phyloP scores from a whole-genome alignment of 2,888 invertebrate species.

The Spatulosminthurus flaviceps region DNA sequence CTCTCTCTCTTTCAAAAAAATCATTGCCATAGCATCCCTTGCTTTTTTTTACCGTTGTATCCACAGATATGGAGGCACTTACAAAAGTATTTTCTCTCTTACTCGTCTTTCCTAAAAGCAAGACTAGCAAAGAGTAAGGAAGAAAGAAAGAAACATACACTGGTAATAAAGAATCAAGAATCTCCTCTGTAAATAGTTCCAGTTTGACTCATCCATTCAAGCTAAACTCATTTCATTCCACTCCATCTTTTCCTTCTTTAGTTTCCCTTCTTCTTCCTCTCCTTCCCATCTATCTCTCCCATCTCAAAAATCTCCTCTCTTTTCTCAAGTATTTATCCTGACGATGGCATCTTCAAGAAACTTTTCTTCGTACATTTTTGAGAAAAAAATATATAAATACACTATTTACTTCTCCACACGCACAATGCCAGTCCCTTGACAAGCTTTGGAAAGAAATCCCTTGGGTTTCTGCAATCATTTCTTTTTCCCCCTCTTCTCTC shows the following conservation, averaged over 20 bases:
- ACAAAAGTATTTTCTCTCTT: not conserved
- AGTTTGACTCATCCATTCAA: conserved; percentile 41
- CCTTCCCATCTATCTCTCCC: not conserved
- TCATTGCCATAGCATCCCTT: no score
- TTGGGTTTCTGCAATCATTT: not conserved
- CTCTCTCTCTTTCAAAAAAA: not conserved
- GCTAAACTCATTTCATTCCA: conserved; percentile 39
- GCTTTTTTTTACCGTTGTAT: not conserved
- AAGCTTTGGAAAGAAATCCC: conserved; percentile 4
- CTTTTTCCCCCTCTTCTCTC: not conserved
- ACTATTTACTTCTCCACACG: not conserved
- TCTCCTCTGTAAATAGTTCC: not conserved
- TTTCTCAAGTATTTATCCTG: conserved; percentile 39
- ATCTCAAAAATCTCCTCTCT: not conserved
- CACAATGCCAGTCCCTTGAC: not conserved
- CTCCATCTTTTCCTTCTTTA: conserved; percentile 25
- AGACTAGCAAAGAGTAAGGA: not conserved
- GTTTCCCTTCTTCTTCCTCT: conserved; percentile 7
- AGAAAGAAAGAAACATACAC: not conserved
- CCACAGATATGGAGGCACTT: not conserved
- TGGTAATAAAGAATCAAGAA: not conserved
- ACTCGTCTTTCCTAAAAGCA: not conserved
- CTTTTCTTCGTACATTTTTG: not conserved
- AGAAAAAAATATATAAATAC: not conserved
- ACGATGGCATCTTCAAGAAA: not conserved